Conservation (phyloP, 1,140 invertebrate species). For the Pinna nobilis region DNA sequence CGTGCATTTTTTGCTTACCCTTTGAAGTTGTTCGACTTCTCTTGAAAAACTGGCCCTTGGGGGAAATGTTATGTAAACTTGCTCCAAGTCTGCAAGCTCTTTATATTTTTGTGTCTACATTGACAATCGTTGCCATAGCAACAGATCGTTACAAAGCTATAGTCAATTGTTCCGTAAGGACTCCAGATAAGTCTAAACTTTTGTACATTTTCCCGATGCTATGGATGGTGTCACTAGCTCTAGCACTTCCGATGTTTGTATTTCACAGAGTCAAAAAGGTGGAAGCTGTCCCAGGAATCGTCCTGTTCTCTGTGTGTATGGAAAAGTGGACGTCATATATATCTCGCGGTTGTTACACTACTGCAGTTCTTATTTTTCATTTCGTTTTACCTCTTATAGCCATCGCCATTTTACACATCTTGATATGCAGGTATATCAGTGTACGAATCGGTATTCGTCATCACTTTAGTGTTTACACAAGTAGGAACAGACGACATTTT, state of each 20-base stretch:
- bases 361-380: constrained; percentile 58
- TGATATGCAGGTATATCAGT: constrained; percentile 72
- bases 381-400: constrained; percentile 66
- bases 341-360: constrained; percentile 56
- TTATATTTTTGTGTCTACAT: constrained; percentile 76
- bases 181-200: constrained; percentile 18
- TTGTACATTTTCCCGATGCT: constrained; percentile 41
- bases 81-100: constrained; percentile 71
- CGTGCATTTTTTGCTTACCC: constrained; percentile 70
- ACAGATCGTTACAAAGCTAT: constrained; percentile 73
- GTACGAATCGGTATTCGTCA: constrained; percentile 52
- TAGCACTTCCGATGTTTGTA: constrained; percentile 71
- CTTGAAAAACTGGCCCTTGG: constrained; percentile 71
- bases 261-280: constrained; percentile 69
- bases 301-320: constrained; percentile 60
- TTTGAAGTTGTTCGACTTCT: constrained; percentile 67
- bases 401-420: constrained; percentile 66
- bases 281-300: constrained; percentile 44
- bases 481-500: constrained; percentile 57
- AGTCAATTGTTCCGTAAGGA: constrained; percentile 50
- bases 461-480: constrained; percentile 6
- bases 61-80: constrained; percentile 69
- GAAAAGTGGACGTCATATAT: constrained; percentile 54
- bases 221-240: constrained; percentile 68
- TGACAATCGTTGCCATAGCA: constrained; percentile 74